Evolutionary conservation across 1,140 invertebrate genomes (phyloP).

Genomic region (Wasmannia auropunctata): DNA sequence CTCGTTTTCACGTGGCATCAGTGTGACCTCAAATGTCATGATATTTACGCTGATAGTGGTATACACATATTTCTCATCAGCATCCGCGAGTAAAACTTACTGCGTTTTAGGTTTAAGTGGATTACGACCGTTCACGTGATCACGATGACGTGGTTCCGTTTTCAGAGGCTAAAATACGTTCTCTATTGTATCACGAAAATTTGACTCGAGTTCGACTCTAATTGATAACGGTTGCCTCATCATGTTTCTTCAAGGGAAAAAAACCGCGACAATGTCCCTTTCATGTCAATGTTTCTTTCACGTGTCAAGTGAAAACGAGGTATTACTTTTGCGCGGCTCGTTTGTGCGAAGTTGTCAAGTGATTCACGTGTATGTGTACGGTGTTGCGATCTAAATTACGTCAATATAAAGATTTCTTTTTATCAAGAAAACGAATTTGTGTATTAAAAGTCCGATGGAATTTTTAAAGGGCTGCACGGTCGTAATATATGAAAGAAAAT

Average conservation of each 20-base stretch:
- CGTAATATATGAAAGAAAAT: background rate
- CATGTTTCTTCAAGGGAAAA: background rate
- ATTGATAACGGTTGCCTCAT: slow-evolving; percentile 4
- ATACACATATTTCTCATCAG: background rate
- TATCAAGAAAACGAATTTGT: background rate
- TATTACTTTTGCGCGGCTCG: background rate
- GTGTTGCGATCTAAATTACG: background rate
- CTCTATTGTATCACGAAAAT: background rate
- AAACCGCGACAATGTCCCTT: background rate
- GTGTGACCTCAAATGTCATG: slow-evolving; percentile 41
- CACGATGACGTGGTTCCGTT: background rate
- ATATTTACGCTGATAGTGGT: slow-evolving; percentile 10
- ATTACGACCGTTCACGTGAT: background rate
- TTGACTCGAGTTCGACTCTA: background rate
- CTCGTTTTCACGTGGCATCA: slow-evolving; percentile 5
- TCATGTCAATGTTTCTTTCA: background rate
- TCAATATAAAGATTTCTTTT: background rate
- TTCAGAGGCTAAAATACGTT: background rate
- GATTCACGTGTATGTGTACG: background rate
- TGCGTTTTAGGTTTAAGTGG: background rate
- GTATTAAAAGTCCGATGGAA: too few species aligned
- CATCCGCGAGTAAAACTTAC: background rate
- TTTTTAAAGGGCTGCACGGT: too few species aligned
- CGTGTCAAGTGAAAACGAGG: background rate
- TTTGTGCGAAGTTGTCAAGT: background rate